Base-by-base conservation (phyloP, 1,140 invertebrate species). In the Nymphalis io region DNA sequence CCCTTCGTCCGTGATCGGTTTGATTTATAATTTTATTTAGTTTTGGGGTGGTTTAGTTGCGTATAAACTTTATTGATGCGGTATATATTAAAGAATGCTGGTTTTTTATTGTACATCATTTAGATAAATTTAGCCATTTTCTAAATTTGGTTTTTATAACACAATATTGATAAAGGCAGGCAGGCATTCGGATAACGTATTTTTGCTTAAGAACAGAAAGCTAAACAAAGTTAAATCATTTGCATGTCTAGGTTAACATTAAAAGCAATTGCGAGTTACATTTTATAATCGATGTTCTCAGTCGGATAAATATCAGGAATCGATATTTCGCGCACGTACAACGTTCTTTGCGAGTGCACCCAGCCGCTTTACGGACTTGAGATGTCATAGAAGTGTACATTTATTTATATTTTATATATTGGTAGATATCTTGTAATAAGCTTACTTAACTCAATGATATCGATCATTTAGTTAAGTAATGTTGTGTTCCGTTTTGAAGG, bases 11-110 rank as follows among this genome's bases (percentile, higher is more conserved):
- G n/a, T 40, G 70, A 68, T 79, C 66, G 59, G 74, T 86, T 84
- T 87, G 85, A 88, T 89, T 89, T 87, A 88, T 85, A 82, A 85
- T 84, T 87, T 83, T 85, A 81, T 82, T 87, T 81, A 60, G 74
- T 68, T 79, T 72, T 83, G 75, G 75, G 69, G n/a, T n/a, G 60
- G 62, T 63, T 33, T 8, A 42, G 33, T 39, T 53, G 44, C 53
- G n/a, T 13, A 21, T 51, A 64, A 53, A 64, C 51, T 42, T 64
- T 55, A 64, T 64, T 40, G 48, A 40, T 23, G 48, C 11, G 27
- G 27, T 60, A 27, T 64, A 55, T 21, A 1, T 55, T 27, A n/a
- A 33, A 0, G 12, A 55, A 6, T 3, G 13, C 15, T 8, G 20
- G 20, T n/a, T 23, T 55, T 55, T 23, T 55, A 27, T 55, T 16